Conservation (phyloP, 1,140 invertebrate genomes). For the Spodoptera frugiperda region DNA sequence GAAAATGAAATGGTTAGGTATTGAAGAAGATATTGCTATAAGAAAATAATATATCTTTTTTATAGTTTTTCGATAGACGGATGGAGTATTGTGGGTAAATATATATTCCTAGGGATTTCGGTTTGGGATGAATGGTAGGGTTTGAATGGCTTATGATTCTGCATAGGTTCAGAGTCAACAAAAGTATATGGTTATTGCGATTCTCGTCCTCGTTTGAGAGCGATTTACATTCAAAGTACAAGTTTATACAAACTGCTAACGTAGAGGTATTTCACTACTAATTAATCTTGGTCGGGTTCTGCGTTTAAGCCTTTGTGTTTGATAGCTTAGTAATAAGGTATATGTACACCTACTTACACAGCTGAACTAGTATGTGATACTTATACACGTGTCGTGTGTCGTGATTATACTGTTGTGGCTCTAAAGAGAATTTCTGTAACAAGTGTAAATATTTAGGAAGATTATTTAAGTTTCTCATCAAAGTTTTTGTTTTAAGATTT, state of each 20-base stretch:
- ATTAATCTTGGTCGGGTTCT: neutral
- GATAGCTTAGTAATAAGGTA: neutral
- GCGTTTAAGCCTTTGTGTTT: neutral
- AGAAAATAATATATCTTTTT: constrained; percentile 34
- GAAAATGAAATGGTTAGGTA: constrained; percentile 39
- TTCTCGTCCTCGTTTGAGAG: constrained; percentile 5
- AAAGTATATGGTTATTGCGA: constrained; percentile 18
- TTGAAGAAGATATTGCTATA: constrained; percentile 26
- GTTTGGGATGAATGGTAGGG: neutral
- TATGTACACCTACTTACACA: no score
- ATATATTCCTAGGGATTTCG: constrained; percentile 36
- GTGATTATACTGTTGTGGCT: no score
- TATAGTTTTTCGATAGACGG: constrained; percentile 44
- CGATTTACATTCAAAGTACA: constrained; percentile 24
- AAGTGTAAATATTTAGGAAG: no score
- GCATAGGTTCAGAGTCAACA: constrained; percentile 6
- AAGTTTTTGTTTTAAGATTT: no score
- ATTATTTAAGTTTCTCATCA: no score
- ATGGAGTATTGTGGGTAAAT: constrained; percentile 36
- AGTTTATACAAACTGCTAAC: neutral
- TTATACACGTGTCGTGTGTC: no score
- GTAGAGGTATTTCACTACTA: neutral
- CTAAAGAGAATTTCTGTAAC: no score
- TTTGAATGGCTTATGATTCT: constrained; percentile 30
- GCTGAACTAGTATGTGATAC: no score